Evolutionary conservation across 2,113 vertebrate species (phyloP).

Genomic region (Myanophis thanlyinensis): DNA sequence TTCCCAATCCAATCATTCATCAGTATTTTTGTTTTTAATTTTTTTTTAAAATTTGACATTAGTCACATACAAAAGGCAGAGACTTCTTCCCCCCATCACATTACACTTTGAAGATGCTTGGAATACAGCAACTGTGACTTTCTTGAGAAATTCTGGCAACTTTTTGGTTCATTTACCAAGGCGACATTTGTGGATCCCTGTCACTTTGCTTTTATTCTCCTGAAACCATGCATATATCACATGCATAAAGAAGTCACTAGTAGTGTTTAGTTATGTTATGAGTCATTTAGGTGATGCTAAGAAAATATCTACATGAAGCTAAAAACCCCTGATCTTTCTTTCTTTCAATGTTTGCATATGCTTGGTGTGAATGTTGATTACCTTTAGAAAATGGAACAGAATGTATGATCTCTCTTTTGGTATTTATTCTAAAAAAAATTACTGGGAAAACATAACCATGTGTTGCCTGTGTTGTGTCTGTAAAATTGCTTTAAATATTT

Average conservation of each 20-base stretch:
- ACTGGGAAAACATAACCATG: not conserved
- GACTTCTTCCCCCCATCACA: not conserved
- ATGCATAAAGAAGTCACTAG: not conserved
- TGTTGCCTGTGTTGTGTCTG: not conserved
- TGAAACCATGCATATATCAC: not conserved
- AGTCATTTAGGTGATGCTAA: not conserved
- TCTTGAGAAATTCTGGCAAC: not conserved
- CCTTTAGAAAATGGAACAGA: not conserved
- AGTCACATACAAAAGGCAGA: not conserved
- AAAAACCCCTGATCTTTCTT: not conserved
- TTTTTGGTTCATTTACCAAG: not conserved
- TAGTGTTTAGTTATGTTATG: not conserved
- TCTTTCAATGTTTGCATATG: not conserved
- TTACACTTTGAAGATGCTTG: not conserved
- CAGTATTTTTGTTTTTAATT: not conserved
- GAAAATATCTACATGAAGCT: not conserved
- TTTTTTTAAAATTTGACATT: not conserved
- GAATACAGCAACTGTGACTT: not conserved
- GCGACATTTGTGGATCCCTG: not conserved
- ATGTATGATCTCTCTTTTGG: not conserved
- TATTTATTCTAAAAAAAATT: not conserved
- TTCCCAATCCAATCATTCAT: not conserved
- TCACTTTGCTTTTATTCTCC: not conserved
- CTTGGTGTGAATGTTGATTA: not conserved
- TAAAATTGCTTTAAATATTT: not conserved